Percentiles rank a stretch among this genome's conserved stretches.
phyloP scores from a whole-genome alignment of 2,797 vertebrate genomes.

The Knipowitschia caucasica region DNA sequence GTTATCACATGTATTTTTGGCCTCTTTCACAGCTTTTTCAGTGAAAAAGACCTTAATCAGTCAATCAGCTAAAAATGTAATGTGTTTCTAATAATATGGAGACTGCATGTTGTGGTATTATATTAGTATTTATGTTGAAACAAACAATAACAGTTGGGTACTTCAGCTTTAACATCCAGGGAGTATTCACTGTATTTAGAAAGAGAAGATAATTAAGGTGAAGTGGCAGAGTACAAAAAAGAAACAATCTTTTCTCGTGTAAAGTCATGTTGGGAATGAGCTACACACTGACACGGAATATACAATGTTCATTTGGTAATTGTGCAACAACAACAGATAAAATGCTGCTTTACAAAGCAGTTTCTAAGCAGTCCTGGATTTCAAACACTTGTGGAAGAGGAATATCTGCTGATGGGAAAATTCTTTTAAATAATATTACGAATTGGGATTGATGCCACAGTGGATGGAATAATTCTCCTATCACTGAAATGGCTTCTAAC shows the following conservation, averaged over 20 bases:
- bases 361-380: not conserved
- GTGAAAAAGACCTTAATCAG: no score
- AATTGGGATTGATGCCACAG: not conserved
- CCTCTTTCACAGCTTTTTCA: no score
- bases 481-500: no score
- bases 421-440: not conserved
- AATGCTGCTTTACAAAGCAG: not conserved
- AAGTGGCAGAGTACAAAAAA: constrained; percentile 19
- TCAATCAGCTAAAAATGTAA: no score
- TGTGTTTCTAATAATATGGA: no score
- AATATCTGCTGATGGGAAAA: not conserved
- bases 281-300: constrained; percentile 19
- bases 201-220: constrained; percentile 45
- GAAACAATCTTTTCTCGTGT: constrained; percentile 20
- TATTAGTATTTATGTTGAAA: no score
- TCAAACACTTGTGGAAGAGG: not conserved
- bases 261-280: constrained; percentile 2
- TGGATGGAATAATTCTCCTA: no score
- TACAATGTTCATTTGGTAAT: constrained; percentile 3
- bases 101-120: no score
- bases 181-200: constrained; percentile 50
- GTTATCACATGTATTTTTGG: no score
- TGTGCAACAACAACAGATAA: not conserved
- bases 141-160: no score
- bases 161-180: constrained; percentile 48